Conservation (phyloP, 2,888 invertebrate species). For the Dexiosoma caninum region DNA sequence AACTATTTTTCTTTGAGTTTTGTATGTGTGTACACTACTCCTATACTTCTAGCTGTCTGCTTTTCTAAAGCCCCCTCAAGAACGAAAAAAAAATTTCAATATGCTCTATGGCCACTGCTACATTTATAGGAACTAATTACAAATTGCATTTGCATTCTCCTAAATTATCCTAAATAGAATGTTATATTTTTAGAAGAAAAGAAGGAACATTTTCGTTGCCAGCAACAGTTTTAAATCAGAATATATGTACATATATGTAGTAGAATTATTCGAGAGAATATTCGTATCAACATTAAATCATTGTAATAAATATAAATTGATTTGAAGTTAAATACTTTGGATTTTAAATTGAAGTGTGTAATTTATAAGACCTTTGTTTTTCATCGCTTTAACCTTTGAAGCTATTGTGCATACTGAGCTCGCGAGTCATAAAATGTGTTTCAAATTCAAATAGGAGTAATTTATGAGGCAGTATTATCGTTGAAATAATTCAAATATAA, state of each 20-base stretch:
- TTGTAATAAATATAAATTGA: conserved; percentile 31
- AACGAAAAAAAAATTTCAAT: background rate
- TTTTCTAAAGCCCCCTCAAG: background rate
- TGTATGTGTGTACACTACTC: background rate
- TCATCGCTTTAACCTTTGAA: conserved; percentile 26
- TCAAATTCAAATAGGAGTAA: background rate
- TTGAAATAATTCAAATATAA: background rate
- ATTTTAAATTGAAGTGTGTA: background rate
- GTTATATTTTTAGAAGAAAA: conserved; percentile 43
- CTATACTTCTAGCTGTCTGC: background rate
- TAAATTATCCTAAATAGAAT: conserved; percentile 29
- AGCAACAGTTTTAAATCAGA: conserved; percentile 17
- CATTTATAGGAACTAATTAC: background rate
- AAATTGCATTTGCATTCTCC: background rate
- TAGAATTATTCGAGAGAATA: background rate
- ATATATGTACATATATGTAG: too few species aligned
- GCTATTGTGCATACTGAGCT: too few species aligned
- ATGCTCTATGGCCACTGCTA: too few species aligned
- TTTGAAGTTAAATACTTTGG: background rate
- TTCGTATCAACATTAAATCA: conserved; percentile 10
- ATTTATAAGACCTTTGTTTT: background rate
- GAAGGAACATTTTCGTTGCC: background rate
- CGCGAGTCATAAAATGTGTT: too few species aligned
- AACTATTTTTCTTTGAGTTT: conserved; percentile 4
- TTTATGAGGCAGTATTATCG: conserved; percentile 20